Conservation (phyloP, 2,113 vertebrate genomes). For the Trachemys scripta region DNA sequence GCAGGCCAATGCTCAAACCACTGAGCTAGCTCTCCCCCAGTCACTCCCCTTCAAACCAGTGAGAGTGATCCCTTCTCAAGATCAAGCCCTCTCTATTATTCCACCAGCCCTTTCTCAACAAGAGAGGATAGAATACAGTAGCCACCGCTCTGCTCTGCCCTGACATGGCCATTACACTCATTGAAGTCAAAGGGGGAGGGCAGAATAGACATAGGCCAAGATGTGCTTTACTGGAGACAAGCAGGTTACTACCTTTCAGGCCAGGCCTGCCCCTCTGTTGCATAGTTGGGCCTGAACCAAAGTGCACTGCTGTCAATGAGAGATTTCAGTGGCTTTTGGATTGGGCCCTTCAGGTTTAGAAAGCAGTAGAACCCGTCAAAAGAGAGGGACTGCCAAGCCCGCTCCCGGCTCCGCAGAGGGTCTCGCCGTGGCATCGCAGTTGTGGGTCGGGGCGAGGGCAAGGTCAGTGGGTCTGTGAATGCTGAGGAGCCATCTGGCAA, state of each 20-base stretch:
- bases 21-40: no score
- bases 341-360: neutral
- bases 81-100: neutral
- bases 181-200: neutral
- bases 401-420: neutral
- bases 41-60: no score
- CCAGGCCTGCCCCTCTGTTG: neutral
- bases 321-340: neutral
- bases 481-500: neutral
- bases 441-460: fast-evolving
- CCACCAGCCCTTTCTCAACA: neutral
- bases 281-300: neutral
- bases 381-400: neutral
- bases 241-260: neutral
- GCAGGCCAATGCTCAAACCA: no score
- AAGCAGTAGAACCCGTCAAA: neutral
- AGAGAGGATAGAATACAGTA: neutral
- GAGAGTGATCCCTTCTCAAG: neutral
- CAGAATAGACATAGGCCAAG: neutral
- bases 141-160: neutral
- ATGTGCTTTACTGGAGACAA: neutral
- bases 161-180: neutral
- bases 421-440: neutral
- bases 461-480: neutral
- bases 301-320: neutral